Percentiles rank a stretch among this genome's conserved stretches.
Evolutionary conservation across 2,113 vertebrate genomes (phyloP).

Genomic region (Leptocoma aspasia): DNA sequence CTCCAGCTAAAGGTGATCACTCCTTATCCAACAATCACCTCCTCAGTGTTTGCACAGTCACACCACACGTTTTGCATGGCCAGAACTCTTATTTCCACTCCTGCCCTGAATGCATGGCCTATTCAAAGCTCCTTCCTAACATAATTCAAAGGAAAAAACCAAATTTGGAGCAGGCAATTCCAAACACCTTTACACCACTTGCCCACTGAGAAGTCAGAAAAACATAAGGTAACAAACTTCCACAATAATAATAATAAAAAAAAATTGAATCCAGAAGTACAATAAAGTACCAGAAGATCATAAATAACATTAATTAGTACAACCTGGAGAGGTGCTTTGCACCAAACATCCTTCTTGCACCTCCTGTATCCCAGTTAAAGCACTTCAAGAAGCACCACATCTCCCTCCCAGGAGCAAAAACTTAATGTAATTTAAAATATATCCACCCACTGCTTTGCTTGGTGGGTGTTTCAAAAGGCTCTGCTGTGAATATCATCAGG

Average conservation of each 20-base stretch:
- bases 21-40: background rate
- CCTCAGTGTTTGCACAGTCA: background rate
- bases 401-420: background rate
- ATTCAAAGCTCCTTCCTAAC: background rate
- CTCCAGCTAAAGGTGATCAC: background rate
- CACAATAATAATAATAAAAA: background rate
- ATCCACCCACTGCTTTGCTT: background rate
- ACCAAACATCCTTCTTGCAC: background rate
- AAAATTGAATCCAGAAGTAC: background rate
- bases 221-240: background rate
- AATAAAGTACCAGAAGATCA: background rate
- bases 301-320: background rate
- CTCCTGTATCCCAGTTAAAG: background rate
- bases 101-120: background rate
- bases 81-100: background rate
- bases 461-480: background rate
- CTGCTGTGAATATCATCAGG: background rate
- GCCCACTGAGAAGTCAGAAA: background rate
- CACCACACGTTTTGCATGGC: background rate
- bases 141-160: background rate
- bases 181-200: background rate
- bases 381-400: background rate
- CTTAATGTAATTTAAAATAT: background rate
- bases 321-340: background rate
- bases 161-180: background rate